Evolutionary conservation across 2,888 invertebrate genomes (phyloP), one percentile per base, ranked within the genome.

Genomic region (Xestobium rufovillosum): DNA sequence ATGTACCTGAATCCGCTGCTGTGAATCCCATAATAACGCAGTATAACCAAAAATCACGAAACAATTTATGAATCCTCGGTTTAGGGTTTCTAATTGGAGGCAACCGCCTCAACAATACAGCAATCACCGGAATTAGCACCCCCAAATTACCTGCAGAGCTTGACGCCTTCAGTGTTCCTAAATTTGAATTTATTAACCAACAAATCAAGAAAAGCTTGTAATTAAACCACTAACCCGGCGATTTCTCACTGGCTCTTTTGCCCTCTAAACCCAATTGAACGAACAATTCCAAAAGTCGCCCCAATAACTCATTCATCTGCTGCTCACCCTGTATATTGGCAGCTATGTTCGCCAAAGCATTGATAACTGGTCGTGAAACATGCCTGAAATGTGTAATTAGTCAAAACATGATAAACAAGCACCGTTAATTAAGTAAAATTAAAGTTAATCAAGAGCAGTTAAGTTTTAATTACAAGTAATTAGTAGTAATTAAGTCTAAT

Each of bases 11-110:
- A 52, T 81, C 78, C 6, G 88, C 84, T 0, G 85, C 83, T 1
- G 94, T 91, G 65, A 98, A 98, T 6, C 96, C 97, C 86, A 98
- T 94, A 3, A 98, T 90, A 2, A 98, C 94, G 62, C 95, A 98
- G 62, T 98, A 99, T 28, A 97, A 73, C 98, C 98, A 99, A 64
- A 99, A 99, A 66, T 99, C 97, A 55, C 94, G 81, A 66, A 98
- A 98, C n/a, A 97, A 69, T 63, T 97, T 97, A 59, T 94, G 85
- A 25, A 97, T 72, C 3, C 97, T 73, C 1, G 89, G 86, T 50
- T 89, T 87, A 0, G 97, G 94, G 51, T 90, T 84, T 53, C 78
- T 80, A 45, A 99, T 94, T 0, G 87, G 84, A 0, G 91, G 90
- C 51, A 99, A 70, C 30, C 94, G 75, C 47, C 87, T 75, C 33